phyloP scores from a whole-genome alignment of 2,113 vertebrate genomes.

The Emydura subglobosa region DNA sequence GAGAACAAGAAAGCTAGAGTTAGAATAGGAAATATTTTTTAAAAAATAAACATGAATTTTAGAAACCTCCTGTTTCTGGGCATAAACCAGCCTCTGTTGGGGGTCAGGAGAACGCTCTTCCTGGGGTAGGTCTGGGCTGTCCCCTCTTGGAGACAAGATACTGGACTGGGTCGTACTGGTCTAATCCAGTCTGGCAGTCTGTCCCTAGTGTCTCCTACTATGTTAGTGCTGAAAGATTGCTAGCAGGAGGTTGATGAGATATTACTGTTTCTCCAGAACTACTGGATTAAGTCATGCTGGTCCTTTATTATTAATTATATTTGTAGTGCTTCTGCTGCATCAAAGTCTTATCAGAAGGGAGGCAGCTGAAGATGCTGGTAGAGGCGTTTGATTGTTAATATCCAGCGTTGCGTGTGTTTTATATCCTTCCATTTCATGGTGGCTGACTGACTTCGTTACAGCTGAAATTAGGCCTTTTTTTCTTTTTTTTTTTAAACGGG shows the following conservation, averaged over 20 bases:
- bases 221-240: not conserved
- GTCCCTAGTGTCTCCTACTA: not conserved
- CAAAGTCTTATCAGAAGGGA: slow-evolving; percentile 44
- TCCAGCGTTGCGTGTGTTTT: not conserved
- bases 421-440: slow-evolving; percentile 14
- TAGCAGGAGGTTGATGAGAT: not conserved
- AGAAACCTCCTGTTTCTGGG: not conserved
- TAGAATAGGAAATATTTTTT: not conserved
- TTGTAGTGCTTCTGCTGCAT: slow-evolving; percentile 37
- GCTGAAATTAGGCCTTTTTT: slow-evolving; percentile 30
- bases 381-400: slow-evolving; percentile 49
- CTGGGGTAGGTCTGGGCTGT: not conserved
- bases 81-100: not conserved
- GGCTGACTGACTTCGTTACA: not conserved
- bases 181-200: not conserved
- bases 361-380: slow-evolving; percentile 49
- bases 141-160: not conserved
- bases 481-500: slow-evolving; percentile 13
- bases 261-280: not conserved
- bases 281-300: slow-evolving; percentile 29
- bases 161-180: not conserved
- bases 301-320: slow-evolving; percentile 65
- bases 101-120: not conserved
- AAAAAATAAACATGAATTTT: not conserved
- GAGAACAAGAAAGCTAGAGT: not conserved